These are phyloP conservation scores for Spodoptera litura DNA, from an alignment of 1,140 invertebrate species.

Conservation along the genomic window DNA sequence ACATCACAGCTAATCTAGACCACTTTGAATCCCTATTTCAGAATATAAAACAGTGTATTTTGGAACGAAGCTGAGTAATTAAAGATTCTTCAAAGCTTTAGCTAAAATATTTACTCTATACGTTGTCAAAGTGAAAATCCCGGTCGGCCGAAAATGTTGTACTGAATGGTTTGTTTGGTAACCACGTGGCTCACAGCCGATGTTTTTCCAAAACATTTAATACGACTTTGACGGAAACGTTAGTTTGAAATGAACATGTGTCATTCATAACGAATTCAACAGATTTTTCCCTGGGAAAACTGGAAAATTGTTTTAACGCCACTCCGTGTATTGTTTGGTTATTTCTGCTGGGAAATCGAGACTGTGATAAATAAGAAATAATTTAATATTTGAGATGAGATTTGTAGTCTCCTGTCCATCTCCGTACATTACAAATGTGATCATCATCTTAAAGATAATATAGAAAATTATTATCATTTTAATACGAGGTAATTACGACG, in stretches of 20 bases:
- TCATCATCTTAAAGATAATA: too few relatives aligned
- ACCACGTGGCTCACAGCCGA: neutral
- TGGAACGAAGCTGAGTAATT: neutral
- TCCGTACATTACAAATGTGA: too few relatives aligned
- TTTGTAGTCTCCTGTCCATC: too few relatives aligned
- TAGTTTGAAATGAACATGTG: neutral
- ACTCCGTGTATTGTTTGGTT: neutral
- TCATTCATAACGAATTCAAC: neutral
- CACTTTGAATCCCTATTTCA: too few relatives aligned
- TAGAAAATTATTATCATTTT: neutral
- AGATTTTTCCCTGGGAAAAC: neutral
- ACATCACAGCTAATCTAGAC: too few relatives aligned
- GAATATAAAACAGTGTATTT: neutral
- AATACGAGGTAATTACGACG: neutral
- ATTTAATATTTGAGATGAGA: too few relatives aligned
- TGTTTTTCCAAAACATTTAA: slow-evolving; percentile 10
- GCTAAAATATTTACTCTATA: neutral
- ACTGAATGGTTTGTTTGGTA: neutral
- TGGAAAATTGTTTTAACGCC: neutral
- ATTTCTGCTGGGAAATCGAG: too few relatives aligned
- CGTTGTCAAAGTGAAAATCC: neutral
- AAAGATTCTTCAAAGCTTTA: neutral
- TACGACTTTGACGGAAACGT: neutral
- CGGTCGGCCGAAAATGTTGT: neutral
- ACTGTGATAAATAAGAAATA: too few relatives aligned